Evolutionary conservation across 2,888 invertebrate genomes (phyloP).

Genomic region (Phytoseiulus persimilis): DNA sequence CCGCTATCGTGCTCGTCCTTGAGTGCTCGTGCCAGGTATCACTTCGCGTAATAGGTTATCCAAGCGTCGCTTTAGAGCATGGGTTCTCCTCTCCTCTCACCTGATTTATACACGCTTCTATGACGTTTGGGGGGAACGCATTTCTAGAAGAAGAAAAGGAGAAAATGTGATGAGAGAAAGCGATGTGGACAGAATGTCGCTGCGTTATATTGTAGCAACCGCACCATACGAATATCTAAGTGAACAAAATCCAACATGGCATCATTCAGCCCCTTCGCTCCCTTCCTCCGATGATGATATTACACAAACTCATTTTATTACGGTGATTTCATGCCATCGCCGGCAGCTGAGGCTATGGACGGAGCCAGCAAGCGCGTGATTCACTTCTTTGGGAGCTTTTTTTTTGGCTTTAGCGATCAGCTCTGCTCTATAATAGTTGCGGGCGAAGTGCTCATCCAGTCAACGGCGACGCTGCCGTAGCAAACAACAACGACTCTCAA

Average conservation of each 20-base stretch:
- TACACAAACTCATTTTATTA: conserved; percentile 14
- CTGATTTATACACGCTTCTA: conserved; percentile 73
- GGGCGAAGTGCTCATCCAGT: neutral
- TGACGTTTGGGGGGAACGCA: conserved; percentile 82
- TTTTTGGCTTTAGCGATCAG: neutral
- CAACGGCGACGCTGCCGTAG: neutral
- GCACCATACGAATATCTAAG: conserved; percentile 32
- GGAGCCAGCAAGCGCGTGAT: neutral
- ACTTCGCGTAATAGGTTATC: neutral
- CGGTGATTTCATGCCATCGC: neutral
- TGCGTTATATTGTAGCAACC: neutral
- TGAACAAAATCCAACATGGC: conserved; percentile 34
- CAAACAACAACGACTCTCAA: neutral
- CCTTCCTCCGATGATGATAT: conserved; percentile 27
- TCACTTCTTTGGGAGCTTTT: neutral
- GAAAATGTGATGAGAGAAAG: neutral
- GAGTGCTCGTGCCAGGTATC: neutral
- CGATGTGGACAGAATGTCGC: neutral
- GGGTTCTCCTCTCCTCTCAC: conserved; percentile 52
- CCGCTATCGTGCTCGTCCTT: neutral
- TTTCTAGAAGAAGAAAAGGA: conserved; percentile 60
- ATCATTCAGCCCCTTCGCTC: conserved; percentile 20
- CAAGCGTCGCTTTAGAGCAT: neutral
- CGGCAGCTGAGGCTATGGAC: neutral
- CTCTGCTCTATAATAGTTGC: neutral